Evolutionary conservation across 2,888 invertebrate genomes (phyloP).

Genomic region (Calameuta idolon): DNA sequence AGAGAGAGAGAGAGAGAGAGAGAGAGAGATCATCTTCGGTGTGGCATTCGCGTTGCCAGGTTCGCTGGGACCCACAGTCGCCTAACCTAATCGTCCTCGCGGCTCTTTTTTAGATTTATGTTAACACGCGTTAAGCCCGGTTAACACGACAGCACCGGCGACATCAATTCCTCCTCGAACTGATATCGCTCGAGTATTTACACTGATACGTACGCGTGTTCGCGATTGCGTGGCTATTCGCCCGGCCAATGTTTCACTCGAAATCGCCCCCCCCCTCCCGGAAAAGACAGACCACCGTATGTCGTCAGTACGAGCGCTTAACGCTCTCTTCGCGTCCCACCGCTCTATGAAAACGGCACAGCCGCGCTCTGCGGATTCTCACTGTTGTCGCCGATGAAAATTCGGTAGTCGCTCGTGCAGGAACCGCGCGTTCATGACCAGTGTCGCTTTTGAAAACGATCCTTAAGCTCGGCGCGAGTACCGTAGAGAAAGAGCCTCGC

Average conservation of each 20-base stretch:
- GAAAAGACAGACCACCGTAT: not conserved
- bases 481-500: not conserved
- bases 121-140: not conserved
- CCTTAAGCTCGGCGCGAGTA: not conserved
- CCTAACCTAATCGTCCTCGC: not conserved
- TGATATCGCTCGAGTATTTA: slow-evolving; percentile 10
- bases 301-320: not conserved
- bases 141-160: not conserved
- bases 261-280: not conserved
- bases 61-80: not conserved
- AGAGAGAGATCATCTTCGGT: not conserved
- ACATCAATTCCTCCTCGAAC: not conserved
- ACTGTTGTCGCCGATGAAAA: not conserved
- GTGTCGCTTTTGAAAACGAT: not conserved
- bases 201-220: slow-evolving; percentile 10
- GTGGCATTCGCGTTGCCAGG: not conserved
- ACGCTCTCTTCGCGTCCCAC: not conserved
- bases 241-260: slow-evolving; percentile 21
- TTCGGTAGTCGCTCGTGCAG: not conserved
- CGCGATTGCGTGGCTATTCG: slow-evolving; percentile 15
- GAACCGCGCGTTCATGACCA: no score
- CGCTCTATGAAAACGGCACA: not conserved
- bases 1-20: not conserved
- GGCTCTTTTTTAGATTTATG: not conserved
- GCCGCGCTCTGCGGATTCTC: no score